phyloP scores from a whole-genome alignment of 92 coral and sea anemone species.

The Siderastrea radians region DNA sequence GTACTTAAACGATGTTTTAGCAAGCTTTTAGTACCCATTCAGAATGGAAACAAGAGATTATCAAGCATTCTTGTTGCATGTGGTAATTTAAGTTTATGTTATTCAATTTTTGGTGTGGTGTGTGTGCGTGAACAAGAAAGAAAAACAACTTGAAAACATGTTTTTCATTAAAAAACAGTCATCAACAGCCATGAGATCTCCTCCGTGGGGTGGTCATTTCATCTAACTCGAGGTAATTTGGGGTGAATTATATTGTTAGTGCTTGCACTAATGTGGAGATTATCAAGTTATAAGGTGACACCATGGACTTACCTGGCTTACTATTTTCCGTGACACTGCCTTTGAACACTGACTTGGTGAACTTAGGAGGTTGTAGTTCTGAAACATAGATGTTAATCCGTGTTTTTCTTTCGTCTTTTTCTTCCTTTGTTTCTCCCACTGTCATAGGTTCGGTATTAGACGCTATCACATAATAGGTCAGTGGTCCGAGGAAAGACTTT shows the following conservation, averaged over 20 bases:
- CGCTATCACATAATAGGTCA: conserved; percentile 44
- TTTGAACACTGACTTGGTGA: conserved; percentile 54
- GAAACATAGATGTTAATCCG: conserved; percentile 70
- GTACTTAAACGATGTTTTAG: too few species aligned
- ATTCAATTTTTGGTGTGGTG: too few species aligned
- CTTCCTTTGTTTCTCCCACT: conserved; percentile 27
- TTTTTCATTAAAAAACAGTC: too few species aligned
- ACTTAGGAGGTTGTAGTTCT: conserved; percentile 70
- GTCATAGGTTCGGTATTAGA: conserved; percentile 77
- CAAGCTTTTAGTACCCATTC: neutral
- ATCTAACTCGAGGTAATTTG: too few species aligned
- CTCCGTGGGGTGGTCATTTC: too few species aligned
- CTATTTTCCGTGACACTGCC: conserved; percentile 70
- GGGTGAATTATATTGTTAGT: too few species aligned
- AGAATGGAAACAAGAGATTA: too few species aligned
- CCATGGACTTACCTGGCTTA: conserved; percentile 14
- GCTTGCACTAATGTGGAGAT: neutral
- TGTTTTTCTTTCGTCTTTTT: conserved; percentile 39
- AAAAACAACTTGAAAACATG: too few species aligned
- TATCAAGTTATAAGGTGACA: neutral
- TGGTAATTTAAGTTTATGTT: too few species aligned
- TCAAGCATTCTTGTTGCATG: too few species aligned
- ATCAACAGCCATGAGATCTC: too few species aligned
- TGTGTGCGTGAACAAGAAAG: too few species aligned
- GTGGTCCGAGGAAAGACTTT: conserved; percentile 56